Conservation (phyloP, 1,140 invertebrate genomes). For the Proales similis region DNA sequence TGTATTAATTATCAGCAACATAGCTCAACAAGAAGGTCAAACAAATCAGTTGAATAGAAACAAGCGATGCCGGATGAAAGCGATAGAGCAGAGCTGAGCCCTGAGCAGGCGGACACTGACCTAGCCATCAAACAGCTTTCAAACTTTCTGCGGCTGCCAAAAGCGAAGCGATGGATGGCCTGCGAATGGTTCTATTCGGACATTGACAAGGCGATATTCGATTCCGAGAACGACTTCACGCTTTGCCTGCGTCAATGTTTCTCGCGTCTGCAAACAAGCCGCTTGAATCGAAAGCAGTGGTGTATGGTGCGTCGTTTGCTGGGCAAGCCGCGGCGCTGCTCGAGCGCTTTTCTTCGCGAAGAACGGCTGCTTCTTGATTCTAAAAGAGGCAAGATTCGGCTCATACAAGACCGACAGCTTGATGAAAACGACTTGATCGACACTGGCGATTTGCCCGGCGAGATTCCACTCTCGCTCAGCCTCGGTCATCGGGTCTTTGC, state of each 20-base stretch:
- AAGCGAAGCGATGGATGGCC: slow-evolving; percentile 97
- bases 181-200: slow-evolving; percentile 99
- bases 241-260: slow-evolving; percentile 87
- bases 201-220: slow-evolving; percentile 85
- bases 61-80: too few relatives aligned
- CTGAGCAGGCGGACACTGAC: too few relatives aligned
- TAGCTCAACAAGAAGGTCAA: too few relatives aligned
- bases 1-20: too few relatives aligned
- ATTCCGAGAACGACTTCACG: slow-evolving; percentile 92
- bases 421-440: slow-evolving; percentile 62
- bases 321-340: slow-evolving; percentile 78
- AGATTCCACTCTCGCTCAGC: slow-evolving; percentile 84
- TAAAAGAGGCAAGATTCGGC: slow-evolving; percentile 81
- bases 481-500: slow-evolving; percentile 84
- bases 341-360: slow-evolving; percentile 82
- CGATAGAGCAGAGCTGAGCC: too few relatives aligned
- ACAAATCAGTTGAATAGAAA: too few relatives aligned
- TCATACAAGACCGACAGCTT: slow-evolving; percentile 84
- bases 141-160: slow-evolving; percentile 93
- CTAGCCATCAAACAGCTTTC: slow-evolving; percentile 63
- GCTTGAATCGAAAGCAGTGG: slow-evolving; percentile 84
- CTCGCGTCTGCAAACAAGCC: slow-evolving; percentile 77
- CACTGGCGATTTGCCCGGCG: slow-evolving; percentile 81
- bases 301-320: slow-evolving; percentile 86
- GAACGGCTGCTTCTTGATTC: slow-evolving; percentile 79